Conservation (phyloP, 1,140 invertebrate genomes). For the Caenorhabditis brenneri region DNA sequence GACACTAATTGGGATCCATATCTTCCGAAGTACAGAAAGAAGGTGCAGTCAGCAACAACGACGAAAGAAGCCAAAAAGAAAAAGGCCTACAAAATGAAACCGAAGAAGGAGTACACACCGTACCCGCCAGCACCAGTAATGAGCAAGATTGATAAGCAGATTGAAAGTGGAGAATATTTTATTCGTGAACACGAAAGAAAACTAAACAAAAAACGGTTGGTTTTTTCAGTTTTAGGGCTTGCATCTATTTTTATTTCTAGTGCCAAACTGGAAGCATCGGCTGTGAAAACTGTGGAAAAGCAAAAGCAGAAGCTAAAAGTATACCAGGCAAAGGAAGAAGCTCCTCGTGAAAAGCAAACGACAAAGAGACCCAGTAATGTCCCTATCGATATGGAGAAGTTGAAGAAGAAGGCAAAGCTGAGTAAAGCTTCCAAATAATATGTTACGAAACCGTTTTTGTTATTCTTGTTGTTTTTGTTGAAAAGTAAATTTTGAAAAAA, state of each 20-base stretch:
- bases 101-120: constrained; percentile 91
- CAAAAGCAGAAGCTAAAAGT: constrained; percentile 46
- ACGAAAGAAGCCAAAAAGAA: constrained; percentile 83
- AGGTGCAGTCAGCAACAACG: constrained; percentile 76
- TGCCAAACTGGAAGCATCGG: constrained; percentile 31
- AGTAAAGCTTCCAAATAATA: background rate
- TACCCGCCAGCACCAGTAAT: constrained; percentile 88
- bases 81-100: constrained; percentile 75
- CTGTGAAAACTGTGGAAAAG: constrained; percentile 51
- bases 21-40: constrained; percentile 91
- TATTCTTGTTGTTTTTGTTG: background rate
- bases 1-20: constrained; percentile 97
- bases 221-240: background rate
- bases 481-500: background rate
- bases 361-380: constrained; percentile 6
- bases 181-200: constrained; percentile 71
- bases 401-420: constrained; percentile 60
- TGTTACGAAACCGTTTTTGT: background rate
- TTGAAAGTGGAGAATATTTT: constrained; percentile 96
- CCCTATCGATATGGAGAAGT: constrained; percentile 55
- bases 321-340: constrained; percentile 49
- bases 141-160: constrained; percentile 82
- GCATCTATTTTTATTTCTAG: background rate
- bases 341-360: constrained; percentile 53
- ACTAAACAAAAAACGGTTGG: constrained; percentile 48